Evolutionary conservation across 2,888 invertebrate genomes (phyloP).

Genomic region (Hipparchia semele): DNA sequence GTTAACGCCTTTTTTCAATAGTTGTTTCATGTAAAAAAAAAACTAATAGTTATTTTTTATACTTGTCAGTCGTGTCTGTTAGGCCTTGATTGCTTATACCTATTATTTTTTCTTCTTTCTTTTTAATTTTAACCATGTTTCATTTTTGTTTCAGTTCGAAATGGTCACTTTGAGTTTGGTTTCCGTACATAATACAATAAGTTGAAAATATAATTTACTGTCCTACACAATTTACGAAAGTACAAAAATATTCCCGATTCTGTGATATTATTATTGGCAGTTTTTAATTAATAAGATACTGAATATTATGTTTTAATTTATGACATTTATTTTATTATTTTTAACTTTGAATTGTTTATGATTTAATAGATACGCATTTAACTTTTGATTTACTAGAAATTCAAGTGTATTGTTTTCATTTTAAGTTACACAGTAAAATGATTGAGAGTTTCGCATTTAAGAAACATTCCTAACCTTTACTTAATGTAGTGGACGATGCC

Average conservation of each 20-base stretch:
- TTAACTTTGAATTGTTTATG: neutral
- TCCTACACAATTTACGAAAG: neutral
- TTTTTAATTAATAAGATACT: neutral
- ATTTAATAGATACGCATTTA: neutral
- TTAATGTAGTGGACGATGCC: too few species aligned
- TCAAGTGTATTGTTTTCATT: too few species aligned
- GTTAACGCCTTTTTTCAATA: too few species aligned
- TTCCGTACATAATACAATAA: neutral
- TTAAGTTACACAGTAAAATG: too few species aligned
- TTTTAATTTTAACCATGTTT: conserved; percentile 41
- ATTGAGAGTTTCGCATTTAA: too few species aligned
- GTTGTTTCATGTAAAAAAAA: too few species aligned
- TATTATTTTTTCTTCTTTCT: conserved; percentile 38
- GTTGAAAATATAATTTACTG: neutral
- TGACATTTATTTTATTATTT: neutral
- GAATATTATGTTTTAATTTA: neutral
- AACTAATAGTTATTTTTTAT: too few species aligned
- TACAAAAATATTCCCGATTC: neutral
- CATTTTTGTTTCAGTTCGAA: conserved; percentile 73
- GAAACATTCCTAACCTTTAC: too few species aligned
- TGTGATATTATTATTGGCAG: conserved; percentile 9
- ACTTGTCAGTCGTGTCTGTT: too few species aligned
- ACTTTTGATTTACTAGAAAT: neutral
- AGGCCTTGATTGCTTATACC: neutral
- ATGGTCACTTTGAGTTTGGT: conserved; percentile 61